Base-by-base conservation (phyloP, 2,113 vertebrate genomes). In the Nycticorax nycticorax region DNA sequence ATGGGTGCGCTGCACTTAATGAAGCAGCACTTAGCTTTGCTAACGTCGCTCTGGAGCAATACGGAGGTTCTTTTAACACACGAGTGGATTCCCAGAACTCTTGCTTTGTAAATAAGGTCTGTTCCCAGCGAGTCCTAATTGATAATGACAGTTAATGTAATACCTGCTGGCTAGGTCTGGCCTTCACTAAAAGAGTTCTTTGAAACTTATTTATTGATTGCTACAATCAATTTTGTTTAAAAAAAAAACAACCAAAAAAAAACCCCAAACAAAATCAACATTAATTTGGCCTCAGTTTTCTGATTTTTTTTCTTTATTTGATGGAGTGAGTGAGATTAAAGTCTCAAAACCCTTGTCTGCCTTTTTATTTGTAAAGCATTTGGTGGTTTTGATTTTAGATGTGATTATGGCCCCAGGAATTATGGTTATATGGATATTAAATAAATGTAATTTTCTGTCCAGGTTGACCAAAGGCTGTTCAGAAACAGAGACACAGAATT, bases 91-190 rank as follows among this genome's bases (percentile, higher is more conserved):
- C 96, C 89, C 93, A 95, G 95, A 97, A 97, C 76, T 91, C 86
- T 64, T 91, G 81, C 86, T 96, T 91, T 96, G 94, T 95, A 97
- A 96, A 97, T 91, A 96, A 94, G 66, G 68, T 89, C 75, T 91
- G 87, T 96, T 94, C 76, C 80, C 32, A 8, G 75, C 19, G 23
- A 95, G 71, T 82, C 57, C 81, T 93, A 81, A 93, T 96, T 96
- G 95, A 94, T 95, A 91, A 78, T 88, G 91, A 68, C 93, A 91
- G 93, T 91, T 95, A 95, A 96, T 95, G 84, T 87, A 94, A 96
- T 95, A 94, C 87, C 91, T 92, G 64, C 82, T 90, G 82, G 43
- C 64, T 90, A 75, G 76, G 47, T 45, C 53, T 91, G 63, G 67
- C 64, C 85, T 87, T 92, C 92, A 63, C 88, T 94, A 71, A 92